Conservation (phyloP, 2,797 vertebrate genomes). For the Zenarchopterus dispar region DNA sequence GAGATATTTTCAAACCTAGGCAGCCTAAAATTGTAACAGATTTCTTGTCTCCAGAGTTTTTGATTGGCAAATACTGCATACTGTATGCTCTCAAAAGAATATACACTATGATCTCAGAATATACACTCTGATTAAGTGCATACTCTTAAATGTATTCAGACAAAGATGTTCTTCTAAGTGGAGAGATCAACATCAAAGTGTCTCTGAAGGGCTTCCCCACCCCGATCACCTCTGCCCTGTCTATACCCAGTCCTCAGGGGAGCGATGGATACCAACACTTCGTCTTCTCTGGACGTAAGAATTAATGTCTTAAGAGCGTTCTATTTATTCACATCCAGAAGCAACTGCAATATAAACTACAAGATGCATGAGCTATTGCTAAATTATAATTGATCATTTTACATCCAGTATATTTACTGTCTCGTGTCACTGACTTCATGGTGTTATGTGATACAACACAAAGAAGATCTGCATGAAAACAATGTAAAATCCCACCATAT, state of each 20-base stretch:
- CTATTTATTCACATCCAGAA: background rate
- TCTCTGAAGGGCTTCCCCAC: constrained; percentile 72
- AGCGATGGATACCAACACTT: constrained; percentile 84
- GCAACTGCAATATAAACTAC: background rate
- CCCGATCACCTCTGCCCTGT: constrained; percentile 82
- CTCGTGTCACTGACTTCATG: too few species aligned
- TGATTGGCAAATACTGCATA: too few species aligned
- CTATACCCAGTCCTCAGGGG: constrained; percentile 80
- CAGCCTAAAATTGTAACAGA: too few species aligned
- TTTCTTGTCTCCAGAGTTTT: too few species aligned
- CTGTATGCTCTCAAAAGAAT: too few species aligned
- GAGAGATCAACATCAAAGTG: constrained; percentile 78
- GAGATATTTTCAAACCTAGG: too few species aligned
- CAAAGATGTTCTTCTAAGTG: constrained; percentile 64
- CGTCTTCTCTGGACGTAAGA: constrained; percentile 88
- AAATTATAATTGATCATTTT: too few species aligned
- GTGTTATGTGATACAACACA: background rate
- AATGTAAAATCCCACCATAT: too few species aligned
- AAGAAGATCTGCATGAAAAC: background rate
- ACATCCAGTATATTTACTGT: too few species aligned
- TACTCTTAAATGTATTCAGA: background rate
- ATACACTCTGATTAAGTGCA: too few species aligned
- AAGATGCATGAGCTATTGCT: too few species aligned
- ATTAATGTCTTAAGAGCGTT: background rate
- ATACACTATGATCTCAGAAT: background rate